Conservation (phyloP, 2,888 invertebrate genomes). For the Calliphora vomitoria region DNA sequence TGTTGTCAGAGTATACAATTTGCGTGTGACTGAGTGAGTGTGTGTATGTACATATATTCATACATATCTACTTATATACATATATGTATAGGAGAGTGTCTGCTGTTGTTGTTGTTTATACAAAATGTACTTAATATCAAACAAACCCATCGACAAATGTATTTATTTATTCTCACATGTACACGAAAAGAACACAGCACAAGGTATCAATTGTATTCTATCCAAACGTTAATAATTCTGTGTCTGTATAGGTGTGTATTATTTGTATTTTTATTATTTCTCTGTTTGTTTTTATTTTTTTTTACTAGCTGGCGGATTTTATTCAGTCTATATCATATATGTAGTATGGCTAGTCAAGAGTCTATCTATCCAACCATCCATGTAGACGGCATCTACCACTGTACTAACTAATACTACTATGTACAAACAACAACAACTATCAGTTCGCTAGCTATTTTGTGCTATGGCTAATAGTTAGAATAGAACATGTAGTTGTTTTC, state of each 20-base stretch:
- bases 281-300: conserved; percentile 34
- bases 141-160: conserved; percentile 3
- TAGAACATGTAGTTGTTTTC: conserved; percentile 34
- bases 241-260: conserved; percentile 12
- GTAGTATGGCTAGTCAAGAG: conserved; percentile 22
- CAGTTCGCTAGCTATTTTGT: neutral
- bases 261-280: neutral
- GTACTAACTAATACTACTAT: conserved; percentile 12
- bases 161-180: conserved; percentile 14
- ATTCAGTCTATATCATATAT: conserved; percentile 21
- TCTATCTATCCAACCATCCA: conserved; percentile 31
- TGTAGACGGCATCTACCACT: conserved; percentile 37
- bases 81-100: conserved; percentile 18
- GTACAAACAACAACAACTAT: neutral
- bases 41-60: too few species aligned
- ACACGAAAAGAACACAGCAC: conserved; percentile 71
- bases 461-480: conserved; percentile 39
- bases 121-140: conserved; percentile 51
- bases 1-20: conserved; percentile 34
- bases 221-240: conserved; percentile 24
- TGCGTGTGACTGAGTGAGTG: conserved; percentile 39
- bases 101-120: conserved; percentile 45
- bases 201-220: conserved; percentile 63
- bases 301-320: conserved; percentile 10
- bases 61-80: neutral